These are phyloP conservation scores for Ylistrum balloti DNA, from an alignment of 1,140 invertebrate genomes.

Conservation along the genomic window DNA sequence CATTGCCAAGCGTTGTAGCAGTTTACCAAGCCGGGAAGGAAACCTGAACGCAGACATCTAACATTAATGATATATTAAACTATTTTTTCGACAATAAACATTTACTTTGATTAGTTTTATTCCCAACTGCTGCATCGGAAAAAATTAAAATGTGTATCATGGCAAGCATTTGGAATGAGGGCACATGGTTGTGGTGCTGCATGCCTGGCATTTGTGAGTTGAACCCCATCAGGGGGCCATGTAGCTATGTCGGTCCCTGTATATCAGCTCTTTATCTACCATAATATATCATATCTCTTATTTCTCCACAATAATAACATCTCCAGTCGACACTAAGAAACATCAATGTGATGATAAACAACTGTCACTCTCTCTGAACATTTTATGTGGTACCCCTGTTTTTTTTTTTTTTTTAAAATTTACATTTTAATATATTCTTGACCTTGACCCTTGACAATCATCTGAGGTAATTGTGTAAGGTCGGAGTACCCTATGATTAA, in stretches of 20 bases:
- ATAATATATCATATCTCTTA: not conserved
- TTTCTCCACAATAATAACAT: too few species aligned
- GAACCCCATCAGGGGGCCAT: not conserved
- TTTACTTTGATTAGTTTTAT: conserved; percentile 30
- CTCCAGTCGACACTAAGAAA: too few species aligned
- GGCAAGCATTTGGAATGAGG: conserved; percentile 22
- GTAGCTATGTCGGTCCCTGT: not conserved
- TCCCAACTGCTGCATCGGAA: not conserved
- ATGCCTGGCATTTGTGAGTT: not conserved
- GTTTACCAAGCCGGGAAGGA: not conserved
- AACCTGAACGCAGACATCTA: not conserved
- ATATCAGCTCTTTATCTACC: not conserved
- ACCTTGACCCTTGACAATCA: not conserved
- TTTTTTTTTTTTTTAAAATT: too few species aligned
- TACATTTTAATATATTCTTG: too few species aligned
- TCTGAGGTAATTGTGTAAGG: not conserved
- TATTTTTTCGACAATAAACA: conserved; percentile 30
- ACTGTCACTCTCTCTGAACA: too few species aligned
- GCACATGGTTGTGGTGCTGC: not conserved
- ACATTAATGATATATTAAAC: conserved; percentile 40
- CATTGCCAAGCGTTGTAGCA: not conserved
- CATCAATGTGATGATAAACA: too few species aligned
- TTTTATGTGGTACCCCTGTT: too few species aligned
- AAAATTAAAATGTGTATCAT: conserved; percentile 36
- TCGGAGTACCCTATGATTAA: too few species aligned